Evolutionary conservation across 2,797 vertebrate genomes (phyloP).

Genomic region (Gallinago stenura): DNA sequence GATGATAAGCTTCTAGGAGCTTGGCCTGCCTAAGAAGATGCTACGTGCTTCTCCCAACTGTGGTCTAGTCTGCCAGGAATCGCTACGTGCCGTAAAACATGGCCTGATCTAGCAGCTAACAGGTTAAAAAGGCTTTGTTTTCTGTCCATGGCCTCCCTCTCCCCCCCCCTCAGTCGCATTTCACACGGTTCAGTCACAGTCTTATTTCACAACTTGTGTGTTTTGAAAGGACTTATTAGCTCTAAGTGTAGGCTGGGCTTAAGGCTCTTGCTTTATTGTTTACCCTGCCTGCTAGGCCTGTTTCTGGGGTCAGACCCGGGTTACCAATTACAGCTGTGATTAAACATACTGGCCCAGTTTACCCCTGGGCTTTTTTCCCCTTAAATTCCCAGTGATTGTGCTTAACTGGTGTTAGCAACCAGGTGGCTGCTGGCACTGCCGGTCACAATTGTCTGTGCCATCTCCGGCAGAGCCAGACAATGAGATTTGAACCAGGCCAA

Average conservation of each 20-base stretch:
- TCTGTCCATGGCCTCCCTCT: background rate
- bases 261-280: constrained; percentile 28
- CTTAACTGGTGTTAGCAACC: background rate
- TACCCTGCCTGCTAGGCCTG: constrained; percentile 33
- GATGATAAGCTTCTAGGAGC: background rate
- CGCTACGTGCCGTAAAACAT: background rate
- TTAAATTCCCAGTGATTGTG: background rate
- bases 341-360: background rate
- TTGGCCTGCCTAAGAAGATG: background rate
- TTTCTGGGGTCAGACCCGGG: constrained; percentile 48
- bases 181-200: background rate
- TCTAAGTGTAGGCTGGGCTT: background rate
- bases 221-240: background rate
- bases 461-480: background rate
- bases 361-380: background rate
- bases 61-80: rapidly evolving
- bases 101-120: background rate
- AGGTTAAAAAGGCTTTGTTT: background rate
- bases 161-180: background rate
- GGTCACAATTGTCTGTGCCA: background rate
- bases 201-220: background rate
- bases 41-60: background rate
- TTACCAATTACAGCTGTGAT: constrained; percentile 33
- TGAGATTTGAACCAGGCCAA: background rate
- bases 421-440: constrained; percentile 1